phyloP scores from a whole-genome alignment of 2,113 vertebrate species.

The Raja brachyura region DNA sequence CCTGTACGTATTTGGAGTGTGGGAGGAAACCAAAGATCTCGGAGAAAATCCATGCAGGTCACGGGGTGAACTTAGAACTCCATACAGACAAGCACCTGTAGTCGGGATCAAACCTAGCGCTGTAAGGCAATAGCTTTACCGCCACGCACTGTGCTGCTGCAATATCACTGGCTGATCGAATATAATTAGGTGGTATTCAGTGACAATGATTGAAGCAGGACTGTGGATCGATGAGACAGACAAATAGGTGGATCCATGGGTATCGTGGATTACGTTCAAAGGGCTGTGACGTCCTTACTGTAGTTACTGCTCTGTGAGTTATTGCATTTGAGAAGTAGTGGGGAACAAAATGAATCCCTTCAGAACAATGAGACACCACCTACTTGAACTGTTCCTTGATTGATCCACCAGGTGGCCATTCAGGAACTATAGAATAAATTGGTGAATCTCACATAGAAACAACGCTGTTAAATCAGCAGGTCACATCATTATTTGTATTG shows the following conservation, averaged over 20 bases:
- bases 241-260: neutral
- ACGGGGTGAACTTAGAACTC: no score
- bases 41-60: no score
- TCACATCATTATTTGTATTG: neutral
- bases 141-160: neutral
- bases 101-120: no score
- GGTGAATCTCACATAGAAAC: neutral
- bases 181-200: neutral
- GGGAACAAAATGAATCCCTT: neutral
- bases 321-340: neutral
- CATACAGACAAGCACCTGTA: no score
- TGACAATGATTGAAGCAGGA: neutral
- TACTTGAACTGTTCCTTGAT: neutral
- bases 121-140: no score
- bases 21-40: no score
- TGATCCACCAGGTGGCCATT: neutral
- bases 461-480: neutral
- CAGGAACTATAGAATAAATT: neutral
- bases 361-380: neutral
- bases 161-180: neutral
- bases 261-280: neutral
- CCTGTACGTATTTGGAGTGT: no score
- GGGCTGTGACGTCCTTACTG: neutral
- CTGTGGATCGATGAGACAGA: neutral
- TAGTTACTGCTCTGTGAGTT: neutral